Percentiles rank a stretch among this genome's conserved stretches.
Conservation (phyloP, 2,113 vertebrate genomes). For the Gadus macrocephalus region DNA sequence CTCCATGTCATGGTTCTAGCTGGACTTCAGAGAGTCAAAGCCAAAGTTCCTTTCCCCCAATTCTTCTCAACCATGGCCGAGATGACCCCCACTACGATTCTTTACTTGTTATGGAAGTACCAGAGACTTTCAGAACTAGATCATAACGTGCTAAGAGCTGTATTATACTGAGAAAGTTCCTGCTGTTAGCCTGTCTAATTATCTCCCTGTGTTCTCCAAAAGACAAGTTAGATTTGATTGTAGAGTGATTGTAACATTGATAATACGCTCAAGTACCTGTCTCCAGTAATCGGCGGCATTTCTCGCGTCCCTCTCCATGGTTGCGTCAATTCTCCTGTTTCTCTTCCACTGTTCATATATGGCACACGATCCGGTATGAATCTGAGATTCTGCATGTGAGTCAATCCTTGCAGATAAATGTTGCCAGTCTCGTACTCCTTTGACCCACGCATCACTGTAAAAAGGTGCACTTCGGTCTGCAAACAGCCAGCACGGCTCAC, state of each 20-base stretch:
- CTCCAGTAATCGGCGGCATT: too few relatives aligned
- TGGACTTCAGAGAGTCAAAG: too few relatives aligned
- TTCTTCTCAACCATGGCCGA: too few relatives aligned
- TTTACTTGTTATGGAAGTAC: too few relatives aligned
- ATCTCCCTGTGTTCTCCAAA: background rate
- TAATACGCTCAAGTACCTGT: background rate
- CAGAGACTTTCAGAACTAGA: background rate
- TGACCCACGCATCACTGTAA: constrained; percentile 21
- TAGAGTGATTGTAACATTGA: background rate
- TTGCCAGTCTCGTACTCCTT: constrained; percentile 15
- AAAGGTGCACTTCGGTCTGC: constrained; percentile 2
- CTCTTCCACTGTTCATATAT: background rate
- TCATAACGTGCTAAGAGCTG: background rate
- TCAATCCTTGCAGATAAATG: constrained; percentile 5
- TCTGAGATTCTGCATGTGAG: constrained; percentile 3
- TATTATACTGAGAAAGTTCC: background rate
- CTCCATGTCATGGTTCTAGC: too few relatives aligned
- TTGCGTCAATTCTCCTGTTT: too few relatives aligned
- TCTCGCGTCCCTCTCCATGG: too few relatives aligned
- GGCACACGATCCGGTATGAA: constrained; percentile 13
- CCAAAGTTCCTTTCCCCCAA: too few relatives aligned
- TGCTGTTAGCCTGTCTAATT: background rate
- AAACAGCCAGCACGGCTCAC: constrained; percentile 26
- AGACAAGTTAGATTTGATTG: too few relatives aligned
- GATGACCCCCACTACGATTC: too few relatives aligned